Evolutionary conservation across 1,140 invertebrate species (phyloP), one percentile per base, ranked within the genome.

Genomic region (Cyphomyrmex costatus): DNA sequence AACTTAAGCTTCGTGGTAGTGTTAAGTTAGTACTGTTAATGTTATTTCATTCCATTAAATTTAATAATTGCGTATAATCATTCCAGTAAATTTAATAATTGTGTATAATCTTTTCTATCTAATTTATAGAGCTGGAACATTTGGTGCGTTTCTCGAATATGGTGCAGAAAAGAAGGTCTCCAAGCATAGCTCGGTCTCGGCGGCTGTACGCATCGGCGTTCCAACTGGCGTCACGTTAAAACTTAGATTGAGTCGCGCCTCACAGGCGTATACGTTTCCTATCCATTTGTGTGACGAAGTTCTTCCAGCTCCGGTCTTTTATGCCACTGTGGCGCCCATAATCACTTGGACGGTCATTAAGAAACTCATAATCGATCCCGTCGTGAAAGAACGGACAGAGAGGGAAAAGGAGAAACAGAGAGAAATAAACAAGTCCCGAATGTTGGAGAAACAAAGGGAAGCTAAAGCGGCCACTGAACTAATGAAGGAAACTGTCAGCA

Each of bases 101-200:
- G 16, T 56, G 36, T 19, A 46, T 83, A 49, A 89, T 58, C 1
- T 10, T 30, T 84, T 58, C 3, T 16, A 30, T 86, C 8, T 56
- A 19, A 49, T 86, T 79, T 88, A 21, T 36, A 99, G 98, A 94
- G 95, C 97, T 86, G 98, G 98, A 24, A 98, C 98, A 8, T 98
- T 98, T 94, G 98, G 98, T 36, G 97, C 97, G 2, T 95, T 98
- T 80, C 93, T 98, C 0, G 98, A 99, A 93, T 99, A 99, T 93
- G 98, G 98, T 0, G 97, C 97, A 42, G 98, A 99, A 91, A 99
- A 99, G 90, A 98, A 98, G 94, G 96, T 99, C 19, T 98, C 98
- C 0, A 97, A 98, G 92, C 98, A 98, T 90, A 99, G 98, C 89
- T 97, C 97, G n/a, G 93, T 99, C 1, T 97, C 98, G 3, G 98